These are phyloP conservation scores for Sycophila sp. DNA, from an alignment of 1,140 invertebrate species.

Conservation along the genomic window DNA sequence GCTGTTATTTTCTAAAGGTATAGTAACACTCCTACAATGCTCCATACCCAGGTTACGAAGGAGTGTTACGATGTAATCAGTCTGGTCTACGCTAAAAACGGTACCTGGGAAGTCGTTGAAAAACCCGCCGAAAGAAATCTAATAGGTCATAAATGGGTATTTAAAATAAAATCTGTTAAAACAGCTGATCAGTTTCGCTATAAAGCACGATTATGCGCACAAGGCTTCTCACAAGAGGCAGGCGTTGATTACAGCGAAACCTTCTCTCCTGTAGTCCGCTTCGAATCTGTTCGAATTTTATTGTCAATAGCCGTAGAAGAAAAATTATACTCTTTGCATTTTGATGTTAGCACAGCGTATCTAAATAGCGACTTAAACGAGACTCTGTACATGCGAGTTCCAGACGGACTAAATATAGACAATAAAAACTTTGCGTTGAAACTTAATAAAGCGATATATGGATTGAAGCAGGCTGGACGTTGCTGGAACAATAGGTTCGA, in stretches of 20 bases:
- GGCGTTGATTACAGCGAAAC: slow-evolving; percentile 47
- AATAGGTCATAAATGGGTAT: background rate
- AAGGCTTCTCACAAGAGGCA: background rate
- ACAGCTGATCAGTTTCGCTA: background rate
- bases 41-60: too few relatives aligned
- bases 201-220: background rate
- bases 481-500: slow-evolving; percentile 44
- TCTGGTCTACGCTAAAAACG: too few relatives aligned
- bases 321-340: too few relatives aligned
- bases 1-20: too few relatives aligned
- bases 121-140: background rate
- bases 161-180: background rate
- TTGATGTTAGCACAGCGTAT: slow-evolving; percentile 36
- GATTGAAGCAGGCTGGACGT: slow-evolving; percentile 35
- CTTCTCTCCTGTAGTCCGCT: slow-evolving; percentile 33
- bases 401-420: slow-evolving; percentile 43
- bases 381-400: slow-evolving; percentile 43
- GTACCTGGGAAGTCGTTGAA: background rate
- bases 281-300: slow-evolving; percentile 34
- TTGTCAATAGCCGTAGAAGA: slow-evolving; percentile 17
- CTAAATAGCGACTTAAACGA: slow-evolving; percentile 30
- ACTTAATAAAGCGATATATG: slow-evolving; percentile 46
- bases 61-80: too few relatives aligned
- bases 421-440: slow-evolving; percentile 45
- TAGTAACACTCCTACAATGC: too few relatives aligned